phyloP scores from a whole-genome alignment of 2,113 vertebrate species.

The Acinonyx jubatus region DNA sequence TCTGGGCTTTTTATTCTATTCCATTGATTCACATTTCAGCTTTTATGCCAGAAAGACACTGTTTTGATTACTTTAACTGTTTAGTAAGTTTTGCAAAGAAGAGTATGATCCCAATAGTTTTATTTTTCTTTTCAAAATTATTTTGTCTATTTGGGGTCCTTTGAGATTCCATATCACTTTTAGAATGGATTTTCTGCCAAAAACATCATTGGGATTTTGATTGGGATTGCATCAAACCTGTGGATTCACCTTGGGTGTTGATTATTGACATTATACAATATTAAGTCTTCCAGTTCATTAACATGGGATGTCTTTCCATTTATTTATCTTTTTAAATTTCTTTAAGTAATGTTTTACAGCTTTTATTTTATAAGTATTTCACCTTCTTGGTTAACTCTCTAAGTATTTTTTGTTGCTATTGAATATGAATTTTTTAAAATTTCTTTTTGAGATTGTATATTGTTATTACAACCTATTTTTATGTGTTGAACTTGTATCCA shows the following conservation, averaged over 20 bases:
- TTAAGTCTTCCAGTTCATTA: not conserved
- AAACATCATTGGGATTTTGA: not conserved
- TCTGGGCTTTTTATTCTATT: not conserved
- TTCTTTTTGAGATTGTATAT: not conserved
- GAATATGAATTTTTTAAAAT: not conserved
- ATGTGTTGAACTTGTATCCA: not conserved
- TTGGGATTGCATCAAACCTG: not conserved
- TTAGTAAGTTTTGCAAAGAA: not conserved
- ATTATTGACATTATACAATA: not conserved
- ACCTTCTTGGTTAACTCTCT: not conserved
- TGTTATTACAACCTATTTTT: not conserved
- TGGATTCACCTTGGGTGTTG: not conserved
- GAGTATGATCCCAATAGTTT: not conserved
- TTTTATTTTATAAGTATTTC: not conserved
- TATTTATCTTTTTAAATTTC: not conserved
- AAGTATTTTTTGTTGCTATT: not conserved
- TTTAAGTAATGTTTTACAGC: not conserved
- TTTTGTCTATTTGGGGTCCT: not conserved
- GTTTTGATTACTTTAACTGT: not conserved
- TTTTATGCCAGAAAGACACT: not conserved
- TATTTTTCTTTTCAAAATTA: not conserved
- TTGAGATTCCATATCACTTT: not conserved
- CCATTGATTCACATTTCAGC: not conserved
- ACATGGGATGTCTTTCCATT: too few species aligned
- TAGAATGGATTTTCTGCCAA: not conserved